Evolutionary conservation across 2,113 vertebrate genomes (phyloP).

Genomic region (Procavia capensis): DNA sequence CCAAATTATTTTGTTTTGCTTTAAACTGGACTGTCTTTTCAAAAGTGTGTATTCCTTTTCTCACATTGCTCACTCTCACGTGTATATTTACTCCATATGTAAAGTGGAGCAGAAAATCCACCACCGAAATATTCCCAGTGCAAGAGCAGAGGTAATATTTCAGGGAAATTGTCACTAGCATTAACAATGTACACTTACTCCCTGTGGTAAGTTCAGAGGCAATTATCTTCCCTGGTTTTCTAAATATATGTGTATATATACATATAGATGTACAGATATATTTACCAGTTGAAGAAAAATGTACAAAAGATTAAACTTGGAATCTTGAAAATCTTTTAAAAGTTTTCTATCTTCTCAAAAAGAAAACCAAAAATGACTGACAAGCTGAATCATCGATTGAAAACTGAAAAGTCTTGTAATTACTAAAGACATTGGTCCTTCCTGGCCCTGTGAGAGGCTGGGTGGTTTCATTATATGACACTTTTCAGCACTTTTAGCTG

Average conservation of each 20-base stretch:
- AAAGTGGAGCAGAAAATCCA: conserved; percentile 33
- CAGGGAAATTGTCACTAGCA: neutral
- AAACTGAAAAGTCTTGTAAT: conserved; percentile 58
- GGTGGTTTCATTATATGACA: conserved; percentile 71
- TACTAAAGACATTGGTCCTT: conserved; percentile 42
- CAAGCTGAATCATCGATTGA: neutral
- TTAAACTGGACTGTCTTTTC: neutral
- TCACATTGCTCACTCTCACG: neutral
- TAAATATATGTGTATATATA: neutral
- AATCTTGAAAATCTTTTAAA: conserved; percentile 41
- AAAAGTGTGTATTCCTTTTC: neutral
- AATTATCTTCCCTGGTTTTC: conserved; percentile 46
- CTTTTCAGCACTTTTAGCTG: conserved; percentile 70
- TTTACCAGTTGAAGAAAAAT: conserved; percentile 8
- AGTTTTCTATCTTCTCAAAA: conserved; percentile 48
- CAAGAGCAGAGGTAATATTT: neutral
- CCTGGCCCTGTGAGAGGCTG: conserved; percentile 36
- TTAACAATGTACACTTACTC: neutral
- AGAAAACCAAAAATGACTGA: conserved; percentile 49
- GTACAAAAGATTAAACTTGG: conserved; percentile 49
- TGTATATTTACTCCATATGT: neutral
- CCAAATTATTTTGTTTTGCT: conserved; percentile 15
- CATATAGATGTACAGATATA: neutral
- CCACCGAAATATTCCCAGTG: neutral
- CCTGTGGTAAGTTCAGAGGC: neutral